Evolutionary conservation across 2,797 vertebrate genomes (phyloP), one percentile per base, ranked within the genome.

Genomic region (Simalia tracyae): DNA sequence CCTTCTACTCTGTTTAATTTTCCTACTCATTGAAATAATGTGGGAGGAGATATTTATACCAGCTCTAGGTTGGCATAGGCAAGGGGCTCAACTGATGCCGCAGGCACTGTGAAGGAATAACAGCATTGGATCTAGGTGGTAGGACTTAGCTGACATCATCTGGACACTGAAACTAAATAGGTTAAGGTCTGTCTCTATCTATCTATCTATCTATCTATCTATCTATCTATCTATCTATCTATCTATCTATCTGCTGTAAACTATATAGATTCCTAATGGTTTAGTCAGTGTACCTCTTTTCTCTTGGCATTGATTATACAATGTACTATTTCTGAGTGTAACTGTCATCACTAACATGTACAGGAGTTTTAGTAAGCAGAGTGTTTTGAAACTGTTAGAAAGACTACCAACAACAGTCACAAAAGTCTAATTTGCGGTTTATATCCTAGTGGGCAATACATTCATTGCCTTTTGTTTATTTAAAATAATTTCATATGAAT

Each of bases 371-470:
- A 72, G 56, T 64, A 31, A 57, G 24, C 8, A n/a, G 36, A 59
- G 26, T 46, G 36, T 42, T 91, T 76, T 87, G 22, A 8, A 85
- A 94, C 84, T 57, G 90, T 76, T 91, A 66, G 6, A 87, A 91
- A 91, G 91, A 92, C 50, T 31, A 81, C 91, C 84, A 63, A 17
- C 36, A 90, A 68, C 93, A 92, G 92, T 93, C 92, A 88, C 86
- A 95, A 95, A 91, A 46, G 66, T 81, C 95, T 93, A 93, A 93
- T 95, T 92, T 90, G 24, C 5, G 19, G 94, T 56, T 89, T 92
- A 93, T 94, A 92, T 1, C 28, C 85, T 0, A 12, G 95, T 94
- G 84, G 0, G 85, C 90, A 93, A 86, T 95, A 89, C 89, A 96
- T 93, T 92, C 89, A 19, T 91, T 95, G 92, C 54, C 22, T 92